Percentiles rank a stretch among this genome's conserved stretches.
Evolutionary conservation across 2,113 vertebrate species (phyloP).

Genomic region (Actenoides hombroni): DNA sequence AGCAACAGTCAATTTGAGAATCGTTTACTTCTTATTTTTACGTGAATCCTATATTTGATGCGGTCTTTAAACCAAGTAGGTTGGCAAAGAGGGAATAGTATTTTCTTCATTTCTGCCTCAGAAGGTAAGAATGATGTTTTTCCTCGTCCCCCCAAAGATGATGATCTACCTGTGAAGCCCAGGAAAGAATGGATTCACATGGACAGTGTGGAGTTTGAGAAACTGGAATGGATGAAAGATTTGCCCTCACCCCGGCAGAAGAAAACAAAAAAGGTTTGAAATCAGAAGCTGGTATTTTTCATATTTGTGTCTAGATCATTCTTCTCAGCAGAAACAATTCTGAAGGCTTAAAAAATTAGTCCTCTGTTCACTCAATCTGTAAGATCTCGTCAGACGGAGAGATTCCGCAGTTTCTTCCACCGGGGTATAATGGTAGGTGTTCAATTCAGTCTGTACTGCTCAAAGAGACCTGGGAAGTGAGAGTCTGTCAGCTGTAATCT

Average conservation of each 20-base stretch:
- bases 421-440: background rate
- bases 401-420: background rate
- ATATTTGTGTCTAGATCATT: background rate
- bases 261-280: slow-evolving; percentile 84
- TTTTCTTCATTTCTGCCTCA: background rate
- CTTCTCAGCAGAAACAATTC: background rate
- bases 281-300: background rate
- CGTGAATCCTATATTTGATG: background rate
- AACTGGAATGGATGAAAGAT: slow-evolving; percentile 92
- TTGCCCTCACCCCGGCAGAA: slow-evolving; percentile 79
- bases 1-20: slow-evolving; percentile 12
- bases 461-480: background rate
- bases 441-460: background rate
- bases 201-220: slow-evolving; percentile 90
- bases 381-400: background rate
- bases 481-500: background rate
- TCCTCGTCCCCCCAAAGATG: background rate
- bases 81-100: background rate
- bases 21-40: background rate
- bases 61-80: background rate
- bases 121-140: background rate
- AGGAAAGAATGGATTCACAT: slow-evolving; percentile 93
- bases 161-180: slow-evolving; percentile 83
- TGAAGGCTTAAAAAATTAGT: background rate
- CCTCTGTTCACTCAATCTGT: background rate